These are phyloP conservation scores for Phrynosoma blainvillii DNA, from an alignment of 2,113 vertebrate species.

Conservation along the genomic window DNA sequence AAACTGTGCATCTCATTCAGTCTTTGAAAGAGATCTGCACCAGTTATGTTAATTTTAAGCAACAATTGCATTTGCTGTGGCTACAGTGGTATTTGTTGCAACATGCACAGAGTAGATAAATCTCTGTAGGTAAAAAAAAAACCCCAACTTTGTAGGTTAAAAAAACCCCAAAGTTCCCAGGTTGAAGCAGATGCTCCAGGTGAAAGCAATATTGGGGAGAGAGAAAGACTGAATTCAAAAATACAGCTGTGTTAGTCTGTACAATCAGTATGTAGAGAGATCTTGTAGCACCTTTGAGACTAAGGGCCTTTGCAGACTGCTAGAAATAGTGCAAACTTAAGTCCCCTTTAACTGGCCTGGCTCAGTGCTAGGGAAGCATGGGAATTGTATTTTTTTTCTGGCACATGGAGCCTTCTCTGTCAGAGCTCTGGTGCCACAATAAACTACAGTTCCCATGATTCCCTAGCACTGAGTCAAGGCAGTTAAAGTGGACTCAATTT, in stretches of 20 bases:
- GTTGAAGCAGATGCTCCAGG: neutral
- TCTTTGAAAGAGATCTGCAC: neutral
- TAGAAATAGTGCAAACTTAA: too few relatives aligned
- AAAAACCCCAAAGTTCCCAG: neutral
- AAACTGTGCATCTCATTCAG: neutral
- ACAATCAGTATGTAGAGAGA: too few relatives aligned
- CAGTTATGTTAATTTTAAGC: neutral
- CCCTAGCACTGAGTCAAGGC: too few relatives aligned
- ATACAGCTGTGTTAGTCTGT: neutral
- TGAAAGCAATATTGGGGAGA: neutral
- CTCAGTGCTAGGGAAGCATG: too few relatives aligned
- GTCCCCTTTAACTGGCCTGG: too few relatives aligned
- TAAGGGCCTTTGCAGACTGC: too few relatives aligned
- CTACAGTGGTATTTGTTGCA: neutral
- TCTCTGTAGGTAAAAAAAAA: neutral
- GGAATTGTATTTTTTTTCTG: too few relatives aligned
- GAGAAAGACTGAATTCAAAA: neutral
- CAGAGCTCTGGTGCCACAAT: too few relatives aligned
- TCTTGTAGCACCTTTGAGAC: too few relatives aligned
- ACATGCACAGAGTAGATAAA: neutral
- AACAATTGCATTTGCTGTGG: neutral
- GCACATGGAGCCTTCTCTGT: too few relatives aligned
- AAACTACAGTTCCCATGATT: too few relatives aligned
- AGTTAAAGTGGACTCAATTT: too few relatives aligned
- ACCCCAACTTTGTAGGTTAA: neutral